A percentile compares a stretch with the other conserved stretches of the same genome.
These are phyloP conservation scores for Euplagia quadripunctaria DNA, from an alignment of 2,888 invertebrate species.

Conservation along the genomic window DNA sequence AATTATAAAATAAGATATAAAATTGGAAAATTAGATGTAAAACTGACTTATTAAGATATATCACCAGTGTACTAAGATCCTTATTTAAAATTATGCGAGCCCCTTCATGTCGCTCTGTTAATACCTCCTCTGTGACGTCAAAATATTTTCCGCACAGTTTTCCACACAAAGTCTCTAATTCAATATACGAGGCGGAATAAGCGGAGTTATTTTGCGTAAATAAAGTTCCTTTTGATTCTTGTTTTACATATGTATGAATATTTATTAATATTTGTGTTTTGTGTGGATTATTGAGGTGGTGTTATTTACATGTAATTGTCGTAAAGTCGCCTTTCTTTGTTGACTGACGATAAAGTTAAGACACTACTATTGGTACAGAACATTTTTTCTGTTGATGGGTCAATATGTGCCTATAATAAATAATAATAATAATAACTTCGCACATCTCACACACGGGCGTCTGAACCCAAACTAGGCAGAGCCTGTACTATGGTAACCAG, in stretches of 20 bases:
- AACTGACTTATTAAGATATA: not conserved
- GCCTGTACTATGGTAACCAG: too few relatives aligned
- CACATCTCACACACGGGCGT: too few relatives aligned
- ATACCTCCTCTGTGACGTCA: conserved; percentile 84
- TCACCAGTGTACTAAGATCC: conserved; percentile 8
- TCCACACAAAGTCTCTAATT: conserved; percentile 85
- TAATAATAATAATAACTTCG: too few relatives aligned
- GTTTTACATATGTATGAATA: conserved; percentile 28
- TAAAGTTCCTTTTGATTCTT: conserved; percentile 49
- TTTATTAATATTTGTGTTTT: conserved; percentile 1
- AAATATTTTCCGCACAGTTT: conserved; percentile 87
- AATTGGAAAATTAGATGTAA: not conserved
- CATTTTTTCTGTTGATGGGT: too few relatives aligned
- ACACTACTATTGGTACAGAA: too few relatives aligned
- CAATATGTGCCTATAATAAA: too few relatives aligned
- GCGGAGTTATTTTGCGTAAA: conserved; percentile 49
- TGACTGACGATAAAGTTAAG: too few relatives aligned
- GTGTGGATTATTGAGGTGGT: not conserved
- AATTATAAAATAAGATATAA: too few relatives aligned
- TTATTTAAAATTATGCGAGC: conserved; percentile 72
- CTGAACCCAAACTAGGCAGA: too few relatives aligned
- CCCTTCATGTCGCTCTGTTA: conserved; percentile 59
- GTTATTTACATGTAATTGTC: not conserved
- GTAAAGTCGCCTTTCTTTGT: not conserved
- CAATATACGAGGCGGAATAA: conserved; percentile 64